Conservation (phyloP, 1,140 invertebrate species). For the Caenorhabditis briggsae region DNA sequence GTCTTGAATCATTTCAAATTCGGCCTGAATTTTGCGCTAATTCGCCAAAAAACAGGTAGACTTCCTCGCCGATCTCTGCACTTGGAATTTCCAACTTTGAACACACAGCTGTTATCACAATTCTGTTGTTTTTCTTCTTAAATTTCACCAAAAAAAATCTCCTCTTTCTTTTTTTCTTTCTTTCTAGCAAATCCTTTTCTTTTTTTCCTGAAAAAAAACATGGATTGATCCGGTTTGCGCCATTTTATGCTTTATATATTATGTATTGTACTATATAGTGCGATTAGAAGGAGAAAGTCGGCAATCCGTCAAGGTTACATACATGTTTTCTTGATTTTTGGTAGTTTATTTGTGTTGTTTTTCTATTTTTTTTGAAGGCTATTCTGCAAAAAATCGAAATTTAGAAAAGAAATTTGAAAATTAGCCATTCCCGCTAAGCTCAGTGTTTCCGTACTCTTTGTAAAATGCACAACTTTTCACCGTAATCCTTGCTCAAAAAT, state of each 20-base stretch:
- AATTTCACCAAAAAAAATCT: not conserved
- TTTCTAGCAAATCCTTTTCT: not conserved
- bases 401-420: not conserved
- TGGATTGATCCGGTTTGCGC: conserved; percentile 6
- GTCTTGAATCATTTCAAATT: too few relatives aligned
- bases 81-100: not conserved
- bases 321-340: too few relatives aligned
- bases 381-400: not conserved
- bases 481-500: not conserved
- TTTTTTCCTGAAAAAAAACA: not conserved
- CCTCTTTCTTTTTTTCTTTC: not conserved
- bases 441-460: not conserved
- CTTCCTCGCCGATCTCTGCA: not conserved
- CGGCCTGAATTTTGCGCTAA: not conserved
- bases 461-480: not conserved
- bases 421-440: not conserved
- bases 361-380: not conserved
- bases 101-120: conserved; percentile 12
- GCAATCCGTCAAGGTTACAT: conserved; percentile 18
- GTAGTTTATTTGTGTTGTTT: too few relatives aligned
- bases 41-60: not conserved
- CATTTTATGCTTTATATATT: not conserved
- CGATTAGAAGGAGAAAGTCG: not conserved
- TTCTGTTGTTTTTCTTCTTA: conserved; percentile 27
- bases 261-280: not conserved